Base-by-base conservation (phyloP, 2,888 invertebrate genomes). In the Heteromyza rotundicornis region DNA sequence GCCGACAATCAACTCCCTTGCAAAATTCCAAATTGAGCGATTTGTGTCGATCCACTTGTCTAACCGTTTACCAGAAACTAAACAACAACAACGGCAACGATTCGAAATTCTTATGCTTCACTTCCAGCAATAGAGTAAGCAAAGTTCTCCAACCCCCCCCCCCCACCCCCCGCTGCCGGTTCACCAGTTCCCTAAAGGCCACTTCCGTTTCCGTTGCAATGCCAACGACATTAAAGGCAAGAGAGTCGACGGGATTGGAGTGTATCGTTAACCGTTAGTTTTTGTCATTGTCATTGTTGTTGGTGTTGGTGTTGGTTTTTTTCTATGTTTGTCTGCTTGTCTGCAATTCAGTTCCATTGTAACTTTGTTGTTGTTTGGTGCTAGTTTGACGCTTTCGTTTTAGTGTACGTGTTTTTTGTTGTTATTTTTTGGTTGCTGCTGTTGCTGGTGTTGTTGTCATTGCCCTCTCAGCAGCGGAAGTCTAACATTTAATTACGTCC, bases 181-280 rank as follows among this genome's bases (percentile, higher is more conserved):
- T 57, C 62, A 61, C 61, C 61, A 63, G 57, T 16, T 55, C 59
- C 47, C n/a, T 16, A 17, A 32, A n/a, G 53, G 16, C 16, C 24
- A 27, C n/a, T 36, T 58, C 53, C 59, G 47, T 56, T 49, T 44
- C 36, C 57, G 69, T 65, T 56, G 67, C 61, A 69, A n/a, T n/a
- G n/a, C n/a, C n/a, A n/a, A n/a, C n/a, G n/a, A n/a, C n/a, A n/a
- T n/a, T n/a, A n/a, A n/a, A n/a, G n/a, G n/a, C n/a, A n/a, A n/a
- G n/a, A n/a, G n/a, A n/a, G n/a, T n/a, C n/a, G n/a, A n/a, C n/a
- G n/a, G n/a, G n/a, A n/a, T n/a, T n/a, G n/a, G n/a, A n/a, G n/a
- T n/a, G n/a, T n/a, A n/a, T n/a, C n/a, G n/a, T n/a, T 64, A 68
- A 67, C 66, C 68, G 64, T 65, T 75, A 75, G 73, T 75, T 73